These are phyloP conservation scores for Laticauda laticaudata DNA, from an alignment of 2,113 vertebrate species.

Conservation along the genomic window DNA sequence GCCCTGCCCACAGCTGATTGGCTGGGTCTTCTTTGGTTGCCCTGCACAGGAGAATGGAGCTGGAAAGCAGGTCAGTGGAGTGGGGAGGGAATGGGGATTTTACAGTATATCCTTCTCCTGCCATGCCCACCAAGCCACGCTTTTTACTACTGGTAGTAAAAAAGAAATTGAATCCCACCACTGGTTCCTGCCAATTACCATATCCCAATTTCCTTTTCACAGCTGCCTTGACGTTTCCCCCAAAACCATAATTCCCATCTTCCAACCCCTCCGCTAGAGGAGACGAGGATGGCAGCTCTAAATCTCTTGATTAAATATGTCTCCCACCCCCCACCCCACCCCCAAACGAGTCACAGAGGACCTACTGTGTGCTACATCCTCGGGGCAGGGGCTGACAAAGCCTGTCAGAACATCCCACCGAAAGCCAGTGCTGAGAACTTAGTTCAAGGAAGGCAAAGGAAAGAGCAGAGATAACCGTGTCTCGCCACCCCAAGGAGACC, in stretches of 20 bases:
- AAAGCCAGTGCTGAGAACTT: constrained; percentile 1
- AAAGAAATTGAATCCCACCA: too few species aligned
- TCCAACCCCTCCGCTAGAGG: neutral
- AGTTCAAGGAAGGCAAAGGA: neutral
- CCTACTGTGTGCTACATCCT: neutral
- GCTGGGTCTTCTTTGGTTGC: too few species aligned
- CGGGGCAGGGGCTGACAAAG: neutral
- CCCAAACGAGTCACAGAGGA: neutral
- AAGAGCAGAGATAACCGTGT: rapidly evolving
- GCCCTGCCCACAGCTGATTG: too few species aligned
- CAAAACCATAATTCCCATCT: neutral
- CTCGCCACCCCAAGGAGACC: rapidly evolving
- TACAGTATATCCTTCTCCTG: too few species aligned
- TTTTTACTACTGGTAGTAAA: too few species aligned
- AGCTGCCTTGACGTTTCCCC: rapidly evolving
- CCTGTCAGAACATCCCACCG: rapidly evolving
- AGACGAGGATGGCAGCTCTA: neutral
- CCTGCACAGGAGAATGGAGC: too few species aligned
- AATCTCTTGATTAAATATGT: neutral
- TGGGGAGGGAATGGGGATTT: too few species aligned
- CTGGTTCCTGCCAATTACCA: neutral
- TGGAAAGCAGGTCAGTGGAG: too few species aligned
- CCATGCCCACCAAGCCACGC: too few species aligned
- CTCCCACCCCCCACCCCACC: too few species aligned
- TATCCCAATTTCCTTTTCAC: neutral